These are phyloP conservation scores for Cottus gobio DNA, from an alignment of 2,113 vertebrate species.

Conservation along the genomic window DNA sequence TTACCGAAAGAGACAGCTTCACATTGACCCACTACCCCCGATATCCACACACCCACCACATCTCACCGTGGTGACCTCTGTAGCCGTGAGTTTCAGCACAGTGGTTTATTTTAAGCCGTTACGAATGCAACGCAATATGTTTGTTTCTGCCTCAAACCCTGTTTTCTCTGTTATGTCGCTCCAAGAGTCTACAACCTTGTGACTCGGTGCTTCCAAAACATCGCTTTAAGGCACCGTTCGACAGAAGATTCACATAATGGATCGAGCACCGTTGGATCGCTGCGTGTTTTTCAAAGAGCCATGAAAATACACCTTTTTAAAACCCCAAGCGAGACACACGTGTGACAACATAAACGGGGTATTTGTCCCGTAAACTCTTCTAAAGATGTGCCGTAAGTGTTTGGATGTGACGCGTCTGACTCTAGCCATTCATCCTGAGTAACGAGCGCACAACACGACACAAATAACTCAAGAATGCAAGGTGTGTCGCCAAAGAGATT, in stretches of 20 bases:
- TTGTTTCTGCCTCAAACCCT: constrained; percentile 10
- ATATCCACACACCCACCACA: constrained; percentile 13
- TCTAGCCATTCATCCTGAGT: background rate
- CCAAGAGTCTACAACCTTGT: background rate
- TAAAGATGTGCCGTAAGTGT: background rate
- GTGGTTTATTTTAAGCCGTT: constrained; percentile 31
- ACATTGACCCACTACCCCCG: constrained; percentile 27
- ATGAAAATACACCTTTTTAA: background rate
- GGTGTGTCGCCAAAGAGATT: constrained; percentile 27
- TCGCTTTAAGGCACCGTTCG: constrained; percentile 1
- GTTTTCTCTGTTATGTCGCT: background rate
- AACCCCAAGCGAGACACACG: background rate
- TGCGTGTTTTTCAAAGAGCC: background rate
- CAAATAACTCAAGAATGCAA: constrained; percentile 23
- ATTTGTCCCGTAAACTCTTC: background rate
- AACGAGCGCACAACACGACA: background rate
- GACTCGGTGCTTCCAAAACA: constrained; percentile 6
- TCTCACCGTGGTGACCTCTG: constrained; percentile 25
- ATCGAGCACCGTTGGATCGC: background rate
- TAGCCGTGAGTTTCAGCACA: background rate
- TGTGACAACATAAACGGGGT: background rate
- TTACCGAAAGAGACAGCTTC: background rate
- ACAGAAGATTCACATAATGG: background rate
- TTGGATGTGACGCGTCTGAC: background rate
- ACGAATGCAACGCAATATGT: constrained; percentile 18